A percentile compares a stretch with the other conserved stretches of the same genome.
Conservation (phyloP, 2,113 vertebrate species). For the Neolamprologus brichardi region DNA sequence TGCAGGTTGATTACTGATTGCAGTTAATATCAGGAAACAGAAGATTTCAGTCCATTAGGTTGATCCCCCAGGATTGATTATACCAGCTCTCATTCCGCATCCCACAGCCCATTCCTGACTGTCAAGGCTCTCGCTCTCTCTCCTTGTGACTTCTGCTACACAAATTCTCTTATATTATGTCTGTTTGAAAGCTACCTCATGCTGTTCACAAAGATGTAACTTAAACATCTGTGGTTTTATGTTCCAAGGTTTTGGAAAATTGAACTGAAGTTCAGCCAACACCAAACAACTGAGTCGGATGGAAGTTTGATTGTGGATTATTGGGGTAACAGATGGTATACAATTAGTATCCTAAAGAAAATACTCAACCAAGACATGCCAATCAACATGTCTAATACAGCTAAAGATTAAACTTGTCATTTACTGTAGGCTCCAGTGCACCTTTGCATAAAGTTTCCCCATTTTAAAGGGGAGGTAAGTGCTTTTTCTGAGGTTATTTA, state of each 20-base stretch:
- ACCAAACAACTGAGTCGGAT: neutral
- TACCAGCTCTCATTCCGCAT: neutral
- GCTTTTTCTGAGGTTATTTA: neutral
- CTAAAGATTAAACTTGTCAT: neutral
- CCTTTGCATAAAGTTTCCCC: neutral
- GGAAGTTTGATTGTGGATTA: neutral
- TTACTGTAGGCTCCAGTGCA: neutral
- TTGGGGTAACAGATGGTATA: neutral
- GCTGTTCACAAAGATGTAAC: neutral
- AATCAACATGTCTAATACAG: neutral
- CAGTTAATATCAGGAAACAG: conserved; percentile 70
- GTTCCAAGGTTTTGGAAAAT: neutral
- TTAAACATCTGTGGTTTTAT: neutral
- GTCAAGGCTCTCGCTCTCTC: neutral
- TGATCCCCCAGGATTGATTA: conserved; percentile 41
- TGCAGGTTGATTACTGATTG: conserved; percentile 56
- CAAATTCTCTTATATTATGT: neutral
- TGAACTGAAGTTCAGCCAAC: neutral
- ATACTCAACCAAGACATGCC: neutral
- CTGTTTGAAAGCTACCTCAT: neutral
- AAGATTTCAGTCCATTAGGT: conserved; percentile 56
- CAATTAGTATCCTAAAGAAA: neutral
- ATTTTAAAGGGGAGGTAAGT: neutral
- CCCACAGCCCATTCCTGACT: neutral
- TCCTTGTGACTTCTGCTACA: neutral